Evolutionary conservation across 1,140 invertebrate species (phyloP).

Genomic region (Diachasma alloeum): DNA sequence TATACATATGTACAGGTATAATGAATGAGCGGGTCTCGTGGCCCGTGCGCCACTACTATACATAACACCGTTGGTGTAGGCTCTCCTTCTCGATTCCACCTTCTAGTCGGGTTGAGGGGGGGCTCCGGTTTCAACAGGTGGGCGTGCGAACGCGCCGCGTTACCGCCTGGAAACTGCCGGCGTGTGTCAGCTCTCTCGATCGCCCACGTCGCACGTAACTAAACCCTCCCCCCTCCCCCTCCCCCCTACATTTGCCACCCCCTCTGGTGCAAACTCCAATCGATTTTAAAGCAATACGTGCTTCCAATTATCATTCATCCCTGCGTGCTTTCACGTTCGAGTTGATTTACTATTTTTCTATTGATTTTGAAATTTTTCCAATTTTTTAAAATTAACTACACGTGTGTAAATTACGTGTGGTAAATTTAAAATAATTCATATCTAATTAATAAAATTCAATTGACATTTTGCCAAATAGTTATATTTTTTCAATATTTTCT

Average conservation of each 20-base stretch:
- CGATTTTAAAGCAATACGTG: slow-evolving; percentile 1
- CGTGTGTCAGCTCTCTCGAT: slow-evolving; percentile 35
- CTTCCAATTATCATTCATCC: not conserved
- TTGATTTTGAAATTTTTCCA: too few species aligned
- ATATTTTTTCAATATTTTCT: too few species aligned
- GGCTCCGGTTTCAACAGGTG: slow-evolving; percentile 52
- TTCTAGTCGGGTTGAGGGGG: slow-evolving; percentile 18
- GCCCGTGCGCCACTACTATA: slow-evolving; percentile 20
- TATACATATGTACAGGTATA: slow-evolving; percentile 11
- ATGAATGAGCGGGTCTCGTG: slow-evolving; percentile 36
- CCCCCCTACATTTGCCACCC: not conserved
- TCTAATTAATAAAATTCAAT: too few species aligned
- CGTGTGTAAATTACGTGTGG: too few species aligned
- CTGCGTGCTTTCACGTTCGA: not conserved
- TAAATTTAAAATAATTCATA: too few species aligned
- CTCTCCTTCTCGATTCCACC: slow-evolving; percentile 38
- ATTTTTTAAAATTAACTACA: too few species aligned
- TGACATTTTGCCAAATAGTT: too few species aligned
- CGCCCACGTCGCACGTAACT: slow-evolving; percentile 30
- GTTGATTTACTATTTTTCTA: too few species aligned
- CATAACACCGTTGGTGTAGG: slow-evolving; percentile 20
- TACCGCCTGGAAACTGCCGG: slow-evolving; percentile 38
- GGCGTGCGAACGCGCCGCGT: slow-evolving; percentile 43
- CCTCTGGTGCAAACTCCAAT: not conserved
- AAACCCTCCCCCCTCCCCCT: not conserved